phyloP scores from a whole-genome alignment of 2,113 vertebrate species.

The Riparia riparia region DNA sequence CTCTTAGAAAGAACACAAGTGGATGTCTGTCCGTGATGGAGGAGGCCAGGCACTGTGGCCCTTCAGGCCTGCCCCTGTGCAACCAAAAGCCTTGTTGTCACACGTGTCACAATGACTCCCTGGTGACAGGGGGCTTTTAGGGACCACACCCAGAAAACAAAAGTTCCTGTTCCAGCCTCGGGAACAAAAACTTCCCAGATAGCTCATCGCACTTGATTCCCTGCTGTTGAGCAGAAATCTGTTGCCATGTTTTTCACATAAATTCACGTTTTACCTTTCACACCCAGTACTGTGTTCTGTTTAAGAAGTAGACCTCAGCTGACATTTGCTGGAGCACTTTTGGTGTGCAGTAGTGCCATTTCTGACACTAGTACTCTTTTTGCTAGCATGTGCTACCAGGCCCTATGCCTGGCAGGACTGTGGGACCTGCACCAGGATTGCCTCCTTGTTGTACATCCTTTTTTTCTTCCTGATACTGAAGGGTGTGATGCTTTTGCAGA shows the following conservation, averaged over 20 bases:
- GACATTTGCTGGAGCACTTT: background rate
- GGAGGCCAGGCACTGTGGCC: background rate
- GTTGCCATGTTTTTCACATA: background rate
- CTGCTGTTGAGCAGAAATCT: background rate
- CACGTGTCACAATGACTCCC: background rate
- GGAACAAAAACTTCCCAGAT: background rate
- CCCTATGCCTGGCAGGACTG: background rate
- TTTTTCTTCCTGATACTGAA: background rate
- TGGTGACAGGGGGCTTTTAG: background rate
- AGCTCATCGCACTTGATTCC: background rate
- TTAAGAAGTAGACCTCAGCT: background rate
- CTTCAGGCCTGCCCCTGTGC: background rate
- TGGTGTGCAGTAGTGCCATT: background rate
- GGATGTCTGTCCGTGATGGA: background rate
- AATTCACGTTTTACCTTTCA: background rate
- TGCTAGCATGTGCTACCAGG: background rate
- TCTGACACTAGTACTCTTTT: background rate
- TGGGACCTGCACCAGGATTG: too few relatives aligned
- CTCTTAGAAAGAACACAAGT: background rate
- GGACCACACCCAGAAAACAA: background rate
- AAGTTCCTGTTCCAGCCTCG: too few relatives aligned
- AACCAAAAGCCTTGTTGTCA: background rate
- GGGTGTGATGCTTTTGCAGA: background rate
- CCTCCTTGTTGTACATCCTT: background rate
- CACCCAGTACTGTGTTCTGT: background rate